Evolutionary conservation across 2,113 vertebrate genomes (phyloP), one percentile per base, ranked within the genome.

Genomic region (Gadus macrocephalus): DNA sequence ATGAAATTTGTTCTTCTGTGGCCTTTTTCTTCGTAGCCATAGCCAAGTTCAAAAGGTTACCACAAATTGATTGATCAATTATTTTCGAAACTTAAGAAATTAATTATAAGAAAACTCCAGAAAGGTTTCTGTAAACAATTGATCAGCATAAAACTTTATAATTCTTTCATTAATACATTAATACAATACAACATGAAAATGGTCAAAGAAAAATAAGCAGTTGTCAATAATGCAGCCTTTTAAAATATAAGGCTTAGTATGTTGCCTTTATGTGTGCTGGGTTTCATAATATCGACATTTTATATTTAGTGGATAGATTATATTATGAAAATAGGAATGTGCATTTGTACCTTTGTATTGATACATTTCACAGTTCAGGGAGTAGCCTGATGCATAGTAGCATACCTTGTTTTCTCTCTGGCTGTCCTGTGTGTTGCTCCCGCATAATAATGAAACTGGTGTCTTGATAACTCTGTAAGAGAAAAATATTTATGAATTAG

Each of bases 341-440:
- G 42, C 42, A 49, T 53, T 25, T 53, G n/a, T 15, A 17, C 11
- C 27, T 55, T 66, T 11, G 38, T 15, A 17, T 28, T 38, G 63
- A 27, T 25, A n/a, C 38, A 27, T 42, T 60, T 25, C 0, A 15
- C 61, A 4, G 67, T 81, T 71, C 11, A 66, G 58, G 60, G 16
- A 78, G 62, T 59, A 78, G 38, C 31, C 16, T 49, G 7, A 67
- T 28, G 69, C 84, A 35, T 5, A 35, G 31, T 35, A 35, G 31
- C 31, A 69, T 88, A 89, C 88, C 87, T 88, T 67, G 71, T 75
- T 9, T 78, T 62, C 58, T 77, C 77, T 25, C 72, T 56, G 20
- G 71, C 49, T 59, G 35, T 0, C 15, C 59, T 66, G 73, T 66
- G 75, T 67, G 74, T 42, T 66, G 53, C 56, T 17, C 75, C 73